Evolutionary conservation across 1,140 invertebrate species (phyloP).

Genomic region (Chlorops oryzae): DNA sequence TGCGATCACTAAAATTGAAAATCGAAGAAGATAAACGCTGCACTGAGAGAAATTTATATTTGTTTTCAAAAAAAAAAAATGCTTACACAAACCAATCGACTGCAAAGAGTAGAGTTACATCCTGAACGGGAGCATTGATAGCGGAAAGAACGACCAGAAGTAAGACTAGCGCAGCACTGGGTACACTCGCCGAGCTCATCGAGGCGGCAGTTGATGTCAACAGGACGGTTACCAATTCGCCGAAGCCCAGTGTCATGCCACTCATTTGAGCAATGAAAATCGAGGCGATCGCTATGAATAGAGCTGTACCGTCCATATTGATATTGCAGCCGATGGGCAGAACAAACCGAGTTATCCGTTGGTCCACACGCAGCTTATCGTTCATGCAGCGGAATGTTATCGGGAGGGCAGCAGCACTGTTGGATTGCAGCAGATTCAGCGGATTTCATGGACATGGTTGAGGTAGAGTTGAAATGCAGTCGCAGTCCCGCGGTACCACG

Average conservation of each 20-base stretch:
- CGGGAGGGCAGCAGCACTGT: constrained; percentile 89
- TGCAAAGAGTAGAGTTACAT: constrained; percentile 78
- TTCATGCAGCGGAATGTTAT: constrained; percentile 92
- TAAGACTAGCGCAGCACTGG: constrained; percentile 84
- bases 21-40: neutral
- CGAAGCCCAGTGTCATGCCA: constrained; percentile 67
- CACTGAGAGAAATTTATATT: neutral
- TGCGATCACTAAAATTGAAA: constrained; percentile 62
- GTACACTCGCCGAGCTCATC: constrained; percentile 87
- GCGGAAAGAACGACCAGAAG: constrained; percentile 79
- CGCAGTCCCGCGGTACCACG: no score
- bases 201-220: constrained; percentile 86
- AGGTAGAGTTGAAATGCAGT: neutral
- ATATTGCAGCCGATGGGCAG: constrained; percentile 87
- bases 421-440: no score
- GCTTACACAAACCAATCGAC: constrained; percentile 90
- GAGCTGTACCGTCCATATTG: constrained; percentile 91
- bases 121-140: constrained; percentile 72
- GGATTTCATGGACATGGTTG: no score
- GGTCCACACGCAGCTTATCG: constrained; percentile 82
- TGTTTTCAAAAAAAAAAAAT: neutral
- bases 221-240: constrained; percentile 74
- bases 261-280: constrained; percentile 92
- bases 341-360: constrained; percentile 84
- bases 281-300: constrained; percentile 82